A percentile compares a stretch with the other conserved stretches of the same genome.
These are phyloP conservation scores for Lota lota DNA, from an alignment of 2,113 vertebrate species.

Conservation along the genomic window DNA sequence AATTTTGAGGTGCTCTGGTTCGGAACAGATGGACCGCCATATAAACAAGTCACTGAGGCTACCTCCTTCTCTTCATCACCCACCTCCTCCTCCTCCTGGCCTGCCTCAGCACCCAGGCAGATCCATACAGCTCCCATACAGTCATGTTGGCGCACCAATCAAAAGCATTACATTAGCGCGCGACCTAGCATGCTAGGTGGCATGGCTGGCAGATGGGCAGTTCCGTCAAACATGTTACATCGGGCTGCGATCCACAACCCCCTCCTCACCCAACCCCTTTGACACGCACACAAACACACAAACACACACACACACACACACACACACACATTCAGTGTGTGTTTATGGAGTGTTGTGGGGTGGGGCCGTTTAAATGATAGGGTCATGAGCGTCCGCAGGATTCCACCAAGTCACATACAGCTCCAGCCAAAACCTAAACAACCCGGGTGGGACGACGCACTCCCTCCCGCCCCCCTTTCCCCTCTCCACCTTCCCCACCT, in stretches of 20 bases:
- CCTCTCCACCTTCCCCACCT: conserved; percentile 28
- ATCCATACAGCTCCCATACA: conserved; percentile 40
- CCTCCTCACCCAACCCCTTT: conserved; percentile 33
- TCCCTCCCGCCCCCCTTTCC: conserved; percentile 24
- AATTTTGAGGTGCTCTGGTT: conserved; percentile 38
- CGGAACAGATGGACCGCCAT: conserved; percentile 55
- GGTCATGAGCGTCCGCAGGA: no score
- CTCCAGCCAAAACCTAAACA: no score
- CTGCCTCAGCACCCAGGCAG: background rate
- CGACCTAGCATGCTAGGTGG: background rate
- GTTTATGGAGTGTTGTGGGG: no score
- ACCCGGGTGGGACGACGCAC: conserved; percentile 2
- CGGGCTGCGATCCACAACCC: conserved; percentile 36
- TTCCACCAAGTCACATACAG: no score
- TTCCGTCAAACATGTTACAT: background rate
- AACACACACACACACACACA: no score
- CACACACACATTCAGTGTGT: no score
- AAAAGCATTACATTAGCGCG: conserved; percentile 47
- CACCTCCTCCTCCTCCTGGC: background rate
- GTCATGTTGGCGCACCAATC: conserved; percentile 44
- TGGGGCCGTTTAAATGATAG: no score
- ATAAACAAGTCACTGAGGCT: conserved; percentile 26
- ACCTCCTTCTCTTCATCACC: conserved; percentile 15
- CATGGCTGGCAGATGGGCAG: background rate
- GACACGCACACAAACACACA: no score